These are phyloP conservation scores for Drosophila borborema DNA, from an alignment of 2,888 invertebrate genomes.

Conservation along the genomic window DNA sequence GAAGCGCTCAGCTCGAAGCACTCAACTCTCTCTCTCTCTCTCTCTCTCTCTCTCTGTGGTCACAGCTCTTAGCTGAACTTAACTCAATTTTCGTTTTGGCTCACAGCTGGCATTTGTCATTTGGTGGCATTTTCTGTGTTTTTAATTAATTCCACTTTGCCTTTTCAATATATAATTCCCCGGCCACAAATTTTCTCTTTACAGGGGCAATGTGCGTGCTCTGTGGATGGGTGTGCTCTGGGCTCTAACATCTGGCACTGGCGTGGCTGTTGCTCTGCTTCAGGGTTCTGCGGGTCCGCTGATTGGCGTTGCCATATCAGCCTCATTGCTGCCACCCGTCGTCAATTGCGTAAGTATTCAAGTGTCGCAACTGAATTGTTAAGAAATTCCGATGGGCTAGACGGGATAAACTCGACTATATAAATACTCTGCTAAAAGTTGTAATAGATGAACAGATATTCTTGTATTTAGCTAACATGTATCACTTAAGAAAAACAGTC, in stretches of 20 bases:
- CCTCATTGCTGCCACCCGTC: constrained; percentile 93
- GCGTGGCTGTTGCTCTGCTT: constrained; percentile 93
- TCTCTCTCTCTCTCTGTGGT: no score
- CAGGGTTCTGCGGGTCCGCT: constrained; percentile 94
- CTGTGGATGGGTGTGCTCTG: constrained; percentile 91
- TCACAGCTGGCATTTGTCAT: constrained; percentile 63
- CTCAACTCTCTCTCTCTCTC: constrained; percentile 16
- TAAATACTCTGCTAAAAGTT: background rate
- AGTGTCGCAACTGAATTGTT: background rate
- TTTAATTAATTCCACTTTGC: constrained; percentile 61
- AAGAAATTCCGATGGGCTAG: background rate
- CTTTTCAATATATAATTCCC: constrained; percentile 51
- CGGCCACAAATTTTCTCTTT: constrained; percentile 34
- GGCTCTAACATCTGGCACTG: constrained; percentile 91
- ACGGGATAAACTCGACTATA: background rate
- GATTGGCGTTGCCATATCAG: constrained; percentile 96
- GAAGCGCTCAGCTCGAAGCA: constrained; percentile 34
- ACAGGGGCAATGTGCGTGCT: constrained; percentile 89
- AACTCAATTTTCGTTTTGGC: constrained; percentile 61
- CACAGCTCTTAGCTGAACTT: constrained; percentile 58
- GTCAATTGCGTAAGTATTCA: constrained; percentile 91
- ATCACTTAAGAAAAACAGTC: no score
- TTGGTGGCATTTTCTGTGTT: constrained; percentile 41
- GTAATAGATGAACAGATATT: background rate
- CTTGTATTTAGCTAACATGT: background rate